Evolutionary conservation across 92 coral and sea anemone genomes (phyloP).

Genomic region (Galaxea fascicularis): DNA sequence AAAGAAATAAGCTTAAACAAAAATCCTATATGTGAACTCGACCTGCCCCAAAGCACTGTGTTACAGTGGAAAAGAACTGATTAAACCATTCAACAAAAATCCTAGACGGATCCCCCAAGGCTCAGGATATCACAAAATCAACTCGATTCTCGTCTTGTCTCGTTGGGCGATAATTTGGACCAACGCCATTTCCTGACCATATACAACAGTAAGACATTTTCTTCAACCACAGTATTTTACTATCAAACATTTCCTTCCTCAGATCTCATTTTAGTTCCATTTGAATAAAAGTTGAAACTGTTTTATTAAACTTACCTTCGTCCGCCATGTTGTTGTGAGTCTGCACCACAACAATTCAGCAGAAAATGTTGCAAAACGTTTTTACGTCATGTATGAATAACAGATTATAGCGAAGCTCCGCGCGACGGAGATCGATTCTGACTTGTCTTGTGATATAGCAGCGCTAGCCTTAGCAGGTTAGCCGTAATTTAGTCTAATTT

Average conservation of each 20-base stretch:
- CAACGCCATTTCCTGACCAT: no score
- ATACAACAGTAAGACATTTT: no score
- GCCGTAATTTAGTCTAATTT: no score
- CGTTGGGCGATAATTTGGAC: no score
- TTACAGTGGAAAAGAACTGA: not conserved
- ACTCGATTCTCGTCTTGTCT: no score
- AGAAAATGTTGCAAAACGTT: not conserved
- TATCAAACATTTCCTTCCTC: not conserved
- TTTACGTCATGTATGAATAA: not conserved
- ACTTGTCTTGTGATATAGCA: no score
- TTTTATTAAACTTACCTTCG: constrained; percentile 9
- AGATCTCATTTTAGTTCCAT: not conserved
- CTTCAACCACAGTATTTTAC: not conserved
- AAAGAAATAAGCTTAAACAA: not conserved
- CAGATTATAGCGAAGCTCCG: not conserved
- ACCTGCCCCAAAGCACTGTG: not conserved
- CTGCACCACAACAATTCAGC: constrained; percentile 9
- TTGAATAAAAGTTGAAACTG: not conserved
- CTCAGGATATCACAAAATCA: no score
- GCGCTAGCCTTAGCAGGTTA: no score
- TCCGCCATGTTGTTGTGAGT: constrained; percentile 29
- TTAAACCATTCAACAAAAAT: no score
- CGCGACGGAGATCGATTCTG: not conserved
- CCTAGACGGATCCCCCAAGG: no score
- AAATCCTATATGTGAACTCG: no score